phyloP scores from a whole-genome alignment of 1,140 invertebrate species.

The Bombus superbus region DNA sequence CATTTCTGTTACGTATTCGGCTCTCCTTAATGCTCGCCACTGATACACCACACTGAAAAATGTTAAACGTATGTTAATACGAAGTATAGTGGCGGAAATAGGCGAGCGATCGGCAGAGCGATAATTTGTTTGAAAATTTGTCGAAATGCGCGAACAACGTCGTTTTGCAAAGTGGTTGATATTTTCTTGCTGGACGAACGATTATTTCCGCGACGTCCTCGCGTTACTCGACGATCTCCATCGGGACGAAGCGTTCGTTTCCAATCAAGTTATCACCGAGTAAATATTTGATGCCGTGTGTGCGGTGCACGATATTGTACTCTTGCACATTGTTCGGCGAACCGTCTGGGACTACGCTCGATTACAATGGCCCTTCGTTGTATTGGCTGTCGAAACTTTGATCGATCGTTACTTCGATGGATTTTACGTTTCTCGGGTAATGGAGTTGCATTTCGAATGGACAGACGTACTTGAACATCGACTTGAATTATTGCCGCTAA shows the following conservation, averaged over 20 bases:
- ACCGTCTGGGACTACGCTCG: conserved; percentile 3
- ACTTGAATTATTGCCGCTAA: background rate
- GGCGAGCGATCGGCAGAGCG: too few relatives aligned
- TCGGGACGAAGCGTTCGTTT: background rate
- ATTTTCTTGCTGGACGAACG: too few relatives aligned
- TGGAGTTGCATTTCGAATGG: background rate
- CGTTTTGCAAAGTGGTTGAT: too few relatives aligned
- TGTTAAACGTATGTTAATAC: background rate
- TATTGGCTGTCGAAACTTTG: background rate
- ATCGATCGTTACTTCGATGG: conserved; percentile 4
- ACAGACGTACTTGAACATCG: background rate
- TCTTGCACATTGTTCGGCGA: conserved; percentile 12
- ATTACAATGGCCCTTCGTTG: background rate
- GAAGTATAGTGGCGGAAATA: background rate
- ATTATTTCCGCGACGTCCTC: background rate
- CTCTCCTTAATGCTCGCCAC: background rate
- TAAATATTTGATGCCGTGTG: background rate
- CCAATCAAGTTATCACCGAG: conserved; percentile 10
- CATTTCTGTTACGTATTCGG: background rate
- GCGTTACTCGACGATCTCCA: background rate
- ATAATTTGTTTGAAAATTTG: too few relatives aligned
- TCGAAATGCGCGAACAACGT: too few relatives aligned
- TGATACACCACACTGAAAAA: background rate
- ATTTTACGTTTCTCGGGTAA: background rate
- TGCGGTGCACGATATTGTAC: background rate